These are phyloP conservation scores for Caenorhabditis afra DNA, from an alignment of 2,888 invertebrate species.

Conservation along the genomic window DNA sequence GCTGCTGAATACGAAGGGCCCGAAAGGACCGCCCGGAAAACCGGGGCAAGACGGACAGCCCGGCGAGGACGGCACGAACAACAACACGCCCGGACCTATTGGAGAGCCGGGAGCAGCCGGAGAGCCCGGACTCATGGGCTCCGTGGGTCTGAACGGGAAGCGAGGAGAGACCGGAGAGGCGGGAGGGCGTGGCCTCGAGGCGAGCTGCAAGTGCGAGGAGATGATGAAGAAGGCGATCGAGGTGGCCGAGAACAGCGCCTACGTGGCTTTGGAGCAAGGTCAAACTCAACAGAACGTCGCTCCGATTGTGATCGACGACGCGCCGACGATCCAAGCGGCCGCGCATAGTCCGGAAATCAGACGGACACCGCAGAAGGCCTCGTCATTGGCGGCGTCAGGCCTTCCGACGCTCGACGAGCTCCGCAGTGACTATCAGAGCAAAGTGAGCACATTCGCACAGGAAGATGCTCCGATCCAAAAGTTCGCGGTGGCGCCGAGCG, in stretches of 20 bases:
- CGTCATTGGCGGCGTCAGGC: constrained; percentile 8
- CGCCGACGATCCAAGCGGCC: background rate
- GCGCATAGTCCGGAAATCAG: constrained; percentile 23
- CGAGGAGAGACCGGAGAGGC: constrained; percentile 42
- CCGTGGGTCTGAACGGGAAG: constrained; percentile 20
- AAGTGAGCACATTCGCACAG: constrained; percentile 25
- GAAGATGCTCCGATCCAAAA: constrained; percentile 20
- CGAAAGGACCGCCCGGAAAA: constrained; percentile 51
- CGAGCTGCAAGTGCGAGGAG: constrained; percentile 47
- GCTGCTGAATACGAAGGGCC: constrained; percentile 36
- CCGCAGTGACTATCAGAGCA: constrained; percentile 23
- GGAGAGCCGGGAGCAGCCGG: constrained; percentile 38
- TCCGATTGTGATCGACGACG: background rate
- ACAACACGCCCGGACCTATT: constrained; percentile 37
- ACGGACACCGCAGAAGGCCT: constrained; percentile 34
- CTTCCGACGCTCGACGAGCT: constrained; percentile 43
- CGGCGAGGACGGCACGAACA: constrained; percentile 56
- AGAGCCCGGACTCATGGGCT: constrained; percentile 26
- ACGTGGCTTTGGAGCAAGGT: constrained; percentile 35
- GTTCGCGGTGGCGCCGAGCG: constrained; percentile 49
- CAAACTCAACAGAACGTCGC: background rate
- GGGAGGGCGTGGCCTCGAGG: constrained; percentile 26
- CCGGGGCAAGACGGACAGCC: constrained; percentile 47
- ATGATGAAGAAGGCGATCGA: constrained; percentile 46
- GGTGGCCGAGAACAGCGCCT: constrained; percentile 46